Evolutionary conservation across 2,797 vertebrate species (phyloP).

Genomic region (Helostoma temminkii): DNA sequence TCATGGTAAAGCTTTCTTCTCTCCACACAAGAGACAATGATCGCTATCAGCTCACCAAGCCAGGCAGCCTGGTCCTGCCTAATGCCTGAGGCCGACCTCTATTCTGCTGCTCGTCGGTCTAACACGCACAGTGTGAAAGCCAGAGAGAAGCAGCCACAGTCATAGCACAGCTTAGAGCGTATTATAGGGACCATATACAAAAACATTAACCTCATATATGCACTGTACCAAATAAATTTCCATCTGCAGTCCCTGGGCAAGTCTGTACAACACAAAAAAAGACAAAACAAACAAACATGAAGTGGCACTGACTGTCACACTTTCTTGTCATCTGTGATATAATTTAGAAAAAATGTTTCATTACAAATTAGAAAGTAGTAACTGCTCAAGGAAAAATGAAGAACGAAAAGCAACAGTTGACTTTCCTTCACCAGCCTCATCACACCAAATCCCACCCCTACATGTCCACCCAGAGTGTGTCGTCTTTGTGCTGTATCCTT

Average conservation of each 20-base stretch:
- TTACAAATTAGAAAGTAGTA: neutral
- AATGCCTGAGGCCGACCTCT: conserved; percentile 64
- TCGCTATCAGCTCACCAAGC: conserved; percentile 12
- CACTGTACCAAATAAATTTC: too few species aligned
- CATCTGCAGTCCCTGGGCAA: too few species aligned
- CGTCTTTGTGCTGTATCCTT: conserved; percentile 6
- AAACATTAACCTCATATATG: too few species aligned
- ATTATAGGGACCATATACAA: too few species aligned
- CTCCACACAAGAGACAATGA: conserved; percentile 41
- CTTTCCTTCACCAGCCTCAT: neutral
- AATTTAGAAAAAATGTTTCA: conserved; percentile 1
- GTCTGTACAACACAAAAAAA: conserved; percentile 1
- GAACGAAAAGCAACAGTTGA: neutral
- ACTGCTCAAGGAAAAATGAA: neutral
- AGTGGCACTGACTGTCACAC: neutral
- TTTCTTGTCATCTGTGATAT: neutral
- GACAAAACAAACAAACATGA: too few species aligned
- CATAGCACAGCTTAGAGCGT: conserved; percentile 8
- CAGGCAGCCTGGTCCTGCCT: conserved; percentile 27
- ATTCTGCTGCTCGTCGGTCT: conserved; percentile 51
- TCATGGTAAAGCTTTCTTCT: neutral
- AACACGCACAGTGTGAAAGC: conserved; percentile 31
- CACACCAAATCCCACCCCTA: conserved; percentile 14
- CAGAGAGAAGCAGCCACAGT: conserved; percentile 2
- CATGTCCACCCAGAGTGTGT: neutral